These are phyloP conservation scores for Eupithecia tripunctaria DNA, from an alignment of 2,888 invertebrate genomes.

Conservation along the genomic window DNA sequence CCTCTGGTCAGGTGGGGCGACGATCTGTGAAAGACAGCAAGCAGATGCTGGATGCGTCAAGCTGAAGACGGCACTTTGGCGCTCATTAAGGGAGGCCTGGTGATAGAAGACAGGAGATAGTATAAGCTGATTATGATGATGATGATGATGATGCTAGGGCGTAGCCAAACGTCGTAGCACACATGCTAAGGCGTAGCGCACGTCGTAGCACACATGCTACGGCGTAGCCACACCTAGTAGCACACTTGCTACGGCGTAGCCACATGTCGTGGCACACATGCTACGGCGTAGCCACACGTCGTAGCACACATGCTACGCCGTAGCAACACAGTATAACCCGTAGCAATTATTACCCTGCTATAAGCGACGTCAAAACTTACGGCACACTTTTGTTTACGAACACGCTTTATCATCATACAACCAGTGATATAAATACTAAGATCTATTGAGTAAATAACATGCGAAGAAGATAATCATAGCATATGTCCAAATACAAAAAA, in stretches of 20 bases:
- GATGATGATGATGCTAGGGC: constrained; percentile 2
- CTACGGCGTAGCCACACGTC: not conserved
- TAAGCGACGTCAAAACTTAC: not conserved
- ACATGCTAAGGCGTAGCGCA: not conserved
- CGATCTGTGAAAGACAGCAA: too few species aligned
- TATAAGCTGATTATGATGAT: too few species aligned
- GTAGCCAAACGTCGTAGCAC: not conserved
- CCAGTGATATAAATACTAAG: not conserved
- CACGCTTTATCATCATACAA: not conserved
- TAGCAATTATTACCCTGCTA: not conserved
- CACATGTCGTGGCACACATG: not conserved
- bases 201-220: not conserved
- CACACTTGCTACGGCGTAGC: constrained; percentile 5
- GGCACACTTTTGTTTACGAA: not conserved
- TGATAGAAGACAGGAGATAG: too few species aligned
- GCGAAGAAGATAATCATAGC: not conserved
- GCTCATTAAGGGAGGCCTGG: too few species aligned
- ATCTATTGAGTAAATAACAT: not conserved
- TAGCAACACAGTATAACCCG: not conserved
- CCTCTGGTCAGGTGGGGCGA: too few species aligned
- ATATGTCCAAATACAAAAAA: not conserved
- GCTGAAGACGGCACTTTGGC: too few species aligned
- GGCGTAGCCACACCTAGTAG: not conserved
- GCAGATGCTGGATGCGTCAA: too few species aligned
- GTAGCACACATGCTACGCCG: not conserved